These are phyloP conservation scores for Thymelicus lineola DNA, from an alignment of 2,888 invertebrate species.

Conservation along the genomic window DNA sequence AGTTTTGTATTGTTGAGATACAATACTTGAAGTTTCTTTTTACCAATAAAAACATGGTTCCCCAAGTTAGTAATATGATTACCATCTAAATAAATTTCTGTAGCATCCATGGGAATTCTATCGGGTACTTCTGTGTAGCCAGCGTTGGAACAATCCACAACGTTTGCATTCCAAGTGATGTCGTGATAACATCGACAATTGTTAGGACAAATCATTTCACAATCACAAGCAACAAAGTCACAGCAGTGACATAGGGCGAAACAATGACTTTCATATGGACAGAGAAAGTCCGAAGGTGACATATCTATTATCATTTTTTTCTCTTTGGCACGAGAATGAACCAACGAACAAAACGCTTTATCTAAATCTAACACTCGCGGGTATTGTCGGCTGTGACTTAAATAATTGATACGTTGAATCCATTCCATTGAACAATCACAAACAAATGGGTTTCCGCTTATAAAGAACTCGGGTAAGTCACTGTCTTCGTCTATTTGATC, in stretches of 20 bases:
- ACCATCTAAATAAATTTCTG: slow-evolving; percentile 94
- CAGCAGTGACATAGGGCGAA: slow-evolving; percentile 96
- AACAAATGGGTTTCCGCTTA: slow-evolving; percentile 93
- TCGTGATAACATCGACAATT: slow-evolving; percentile 95
- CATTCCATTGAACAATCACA: slow-evolving; percentile 96
- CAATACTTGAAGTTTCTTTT: slow-evolving; percentile 91
- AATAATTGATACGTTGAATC: slow-evolving; percentile 91
- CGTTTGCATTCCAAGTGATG: slow-evolving; percentile 93
- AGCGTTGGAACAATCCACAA: slow-evolving; percentile 92
- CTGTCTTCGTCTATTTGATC: slow-evolving; percentile 88
- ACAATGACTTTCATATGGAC: slow-evolving; percentile 92
- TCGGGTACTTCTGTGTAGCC: slow-evolving; percentile 90
- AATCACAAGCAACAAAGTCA: slow-evolving; percentile 95
- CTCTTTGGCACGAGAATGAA: slow-evolving; percentile 88
- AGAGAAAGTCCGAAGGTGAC: slow-evolving; percentile 91
- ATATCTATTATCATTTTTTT: slow-evolving; percentile 90
- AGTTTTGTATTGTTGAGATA: slow-evolving; percentile 92
- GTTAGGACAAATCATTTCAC: slow-evolving; percentile 95
- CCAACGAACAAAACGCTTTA: slow-evolving; percentile 90
- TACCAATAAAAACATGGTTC: slow-evolving; percentile 94
- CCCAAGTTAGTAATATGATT: slow-evolving; percentile 91
- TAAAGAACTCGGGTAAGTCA: slow-evolving; percentile 91
- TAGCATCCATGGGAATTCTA: slow-evolving; percentile 95
- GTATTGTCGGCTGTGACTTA: slow-evolving; percentile 90
- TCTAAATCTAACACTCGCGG: slow-evolving; percentile 92